Evolutionary conservation across 2,797 vertebrate genomes (phyloP).

Genomic region (Coluber constrictor): DNA sequence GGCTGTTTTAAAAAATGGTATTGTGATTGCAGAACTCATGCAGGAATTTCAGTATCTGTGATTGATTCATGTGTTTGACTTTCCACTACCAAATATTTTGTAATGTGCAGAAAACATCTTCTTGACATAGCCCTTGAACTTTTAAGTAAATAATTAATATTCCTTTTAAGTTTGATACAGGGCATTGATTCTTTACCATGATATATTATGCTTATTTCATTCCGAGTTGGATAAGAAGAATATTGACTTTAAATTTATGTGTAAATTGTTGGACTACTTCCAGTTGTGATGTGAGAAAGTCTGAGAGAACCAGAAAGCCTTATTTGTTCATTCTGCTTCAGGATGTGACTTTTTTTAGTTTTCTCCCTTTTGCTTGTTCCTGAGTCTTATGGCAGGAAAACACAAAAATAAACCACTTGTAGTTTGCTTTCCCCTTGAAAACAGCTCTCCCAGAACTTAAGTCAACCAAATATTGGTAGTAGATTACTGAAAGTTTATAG

Average conservation of each 20-base stretch:
- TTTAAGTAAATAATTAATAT: neutral
- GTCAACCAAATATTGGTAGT: neutral
- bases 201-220: slow-evolving; percentile 12
- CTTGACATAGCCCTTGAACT: neutral
- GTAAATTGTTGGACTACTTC: slow-evolving; percentile 15
- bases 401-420: slow-evolving; percentile 15
- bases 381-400: slow-evolving; percentile 30
- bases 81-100: neutral
- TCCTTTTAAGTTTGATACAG: neutral
- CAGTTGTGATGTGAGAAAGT: slow-evolving; percentile 16
- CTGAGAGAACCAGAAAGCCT: slow-evolving; percentile 9
- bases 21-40: neutral
- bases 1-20: neutral
- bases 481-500: neutral
- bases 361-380: slow-evolving; percentile 15
- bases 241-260: slow-evolving; percentile 9
- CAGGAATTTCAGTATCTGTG: neutral
- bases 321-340: slow-evolving; percentile 33
- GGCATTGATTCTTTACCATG: neutral
- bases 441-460: neutral
- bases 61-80: neutral
- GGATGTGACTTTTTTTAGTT: neutral
- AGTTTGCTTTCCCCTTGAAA: neutral
- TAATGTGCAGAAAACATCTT: neutral
- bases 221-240: neutral